These are phyloP conservation scores for Amphiduros pacificus DNA, from an alignment of 2,888 invertebrate genomes.

Conservation along the genomic window DNA sequence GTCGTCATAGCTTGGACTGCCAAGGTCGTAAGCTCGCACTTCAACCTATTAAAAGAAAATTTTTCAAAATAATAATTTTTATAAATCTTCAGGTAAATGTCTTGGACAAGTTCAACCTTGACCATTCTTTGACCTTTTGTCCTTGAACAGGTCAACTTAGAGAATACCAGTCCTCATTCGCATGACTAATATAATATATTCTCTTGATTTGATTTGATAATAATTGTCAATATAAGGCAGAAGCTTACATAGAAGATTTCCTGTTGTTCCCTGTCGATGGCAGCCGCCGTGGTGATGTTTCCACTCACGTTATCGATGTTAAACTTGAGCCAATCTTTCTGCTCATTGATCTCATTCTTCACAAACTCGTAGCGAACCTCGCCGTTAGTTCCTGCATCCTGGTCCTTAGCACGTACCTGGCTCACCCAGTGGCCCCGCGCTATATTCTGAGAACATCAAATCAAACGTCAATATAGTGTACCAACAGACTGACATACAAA, in stretches of 20 bases:
- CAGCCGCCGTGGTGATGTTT: conserved; percentile 70
- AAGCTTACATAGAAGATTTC: conserved; percentile 72
- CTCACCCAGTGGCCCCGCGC: conserved; percentile 36
- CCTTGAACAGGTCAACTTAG: too few relatives aligned
- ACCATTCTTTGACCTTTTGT: too few relatives aligned
- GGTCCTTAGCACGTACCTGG: conserved; percentile 73
- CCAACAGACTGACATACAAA: too few relatives aligned
- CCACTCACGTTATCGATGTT: conserved; percentile 77
- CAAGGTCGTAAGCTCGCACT: conserved; percentile 76
- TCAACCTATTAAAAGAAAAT: conserved; percentile 54
- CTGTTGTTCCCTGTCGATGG: conserved; percentile 75
- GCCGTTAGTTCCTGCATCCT: conserved; percentile 84
- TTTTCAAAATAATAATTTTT: background rate
- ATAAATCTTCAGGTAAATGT: too few relatives aligned
- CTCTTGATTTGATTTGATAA: too few relatives aligned
- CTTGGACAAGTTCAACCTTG: too few relatives aligned
- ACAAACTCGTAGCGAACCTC: conserved; percentile 81
- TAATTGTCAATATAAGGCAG: too few relatives aligned
- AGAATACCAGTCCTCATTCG: too few relatives aligned
- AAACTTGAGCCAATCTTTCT: conserved; percentile 75
- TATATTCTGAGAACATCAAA: conserved; percentile 38
- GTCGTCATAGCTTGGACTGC: conserved; percentile 75
- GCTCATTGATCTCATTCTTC: conserved; percentile 63
- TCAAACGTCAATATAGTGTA: too few relatives aligned
- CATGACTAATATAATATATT: too few relatives aligned